Evolutionary conservation across 1,140 invertebrate species (phyloP).

Genomic region (Sipha flava): DNA sequence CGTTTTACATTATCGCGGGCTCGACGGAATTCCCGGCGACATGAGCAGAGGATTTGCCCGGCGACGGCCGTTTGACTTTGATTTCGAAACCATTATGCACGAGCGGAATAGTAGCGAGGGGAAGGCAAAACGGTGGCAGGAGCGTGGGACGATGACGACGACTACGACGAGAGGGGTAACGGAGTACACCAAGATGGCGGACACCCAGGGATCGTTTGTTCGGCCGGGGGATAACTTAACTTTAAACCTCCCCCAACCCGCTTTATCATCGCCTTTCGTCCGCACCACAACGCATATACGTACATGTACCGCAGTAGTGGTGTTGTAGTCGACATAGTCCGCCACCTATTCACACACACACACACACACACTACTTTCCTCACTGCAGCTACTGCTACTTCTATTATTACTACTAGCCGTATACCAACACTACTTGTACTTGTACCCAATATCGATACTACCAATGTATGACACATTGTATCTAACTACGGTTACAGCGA

Average conservation of each 20-base stretch:
- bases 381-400: background rate
- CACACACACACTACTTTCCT: background rate
- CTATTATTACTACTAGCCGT: background rate
- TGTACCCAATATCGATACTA: too few relatives aligned
- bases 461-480: too few relatives aligned
- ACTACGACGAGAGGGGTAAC: background rate
- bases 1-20: constrained; percentile 29
- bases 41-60: constrained; percentile 13
- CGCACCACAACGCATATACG: background rate
- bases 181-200: constrained; percentile 22
- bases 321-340: background rate
- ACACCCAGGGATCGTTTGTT: constrained; percentile 25
- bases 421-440: too few relatives aligned
- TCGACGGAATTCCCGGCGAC: constrained; percentile 4
- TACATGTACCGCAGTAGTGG: background rate
- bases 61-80: constrained; percentile 30
- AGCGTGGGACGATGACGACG: background rate
- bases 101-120: background rate
- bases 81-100: constrained; percentile 21
- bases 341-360: background rate
- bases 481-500: too few relatives aligned
- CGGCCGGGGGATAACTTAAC: constrained; percentile 24
- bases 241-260: background rate
- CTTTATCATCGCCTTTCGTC: background rate
- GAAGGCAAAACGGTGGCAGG: background rate